Base-by-base conservation (phyloP, 2,797 vertebrate genomes). In the Tenualosa ilisha region DNA sequence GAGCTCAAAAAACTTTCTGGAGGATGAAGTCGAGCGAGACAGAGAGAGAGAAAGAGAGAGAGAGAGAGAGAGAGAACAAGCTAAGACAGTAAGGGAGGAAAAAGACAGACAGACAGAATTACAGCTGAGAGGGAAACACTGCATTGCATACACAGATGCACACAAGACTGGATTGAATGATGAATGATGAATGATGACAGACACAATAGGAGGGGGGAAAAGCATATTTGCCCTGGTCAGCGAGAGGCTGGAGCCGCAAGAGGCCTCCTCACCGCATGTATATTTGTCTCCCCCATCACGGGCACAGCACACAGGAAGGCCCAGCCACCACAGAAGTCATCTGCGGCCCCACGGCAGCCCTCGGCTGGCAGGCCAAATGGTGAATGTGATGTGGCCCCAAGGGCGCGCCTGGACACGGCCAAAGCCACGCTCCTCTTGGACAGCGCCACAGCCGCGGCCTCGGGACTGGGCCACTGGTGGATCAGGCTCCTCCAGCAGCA, bases 281-380 rank as follows among this genome's bases (percentile, higher is more conserved):
- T 79, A 79, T 79, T 79, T 79, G 37, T 43, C 72, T 46, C 65
- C 24, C 11, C 11, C 3, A n/a, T 37, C 37, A 40, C 20, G 40
- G 68, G 72, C 15, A 46, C 72, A 8, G 54, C 72, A 46, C 37
- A 15, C 72, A 79, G 40, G 72, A 79, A 79, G 72, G 40, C 17
- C 72, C 37, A 2, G 72, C 26, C 65, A 72, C 65, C 65, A 40
- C 26, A 17, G 65, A 12, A 5, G 26, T 31, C 24, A 31, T 72
- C 5, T 6, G 31, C 15, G 17, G 68, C 68, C 31, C 31, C 37
- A 11, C 12, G 1, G 31, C 1, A 31, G 68, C 68, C 68, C 68
- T 75, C 68, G 12, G 37, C 68, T 79, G 72, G 72, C 40, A n/a
- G 72, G 37, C 40, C 72, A 46, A 15, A 79, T 79, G 72, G 72